Evolutionary conservation across 2,888 invertebrate genomes (phyloP).

Genomic region (Acholoe squamosa): DNA sequence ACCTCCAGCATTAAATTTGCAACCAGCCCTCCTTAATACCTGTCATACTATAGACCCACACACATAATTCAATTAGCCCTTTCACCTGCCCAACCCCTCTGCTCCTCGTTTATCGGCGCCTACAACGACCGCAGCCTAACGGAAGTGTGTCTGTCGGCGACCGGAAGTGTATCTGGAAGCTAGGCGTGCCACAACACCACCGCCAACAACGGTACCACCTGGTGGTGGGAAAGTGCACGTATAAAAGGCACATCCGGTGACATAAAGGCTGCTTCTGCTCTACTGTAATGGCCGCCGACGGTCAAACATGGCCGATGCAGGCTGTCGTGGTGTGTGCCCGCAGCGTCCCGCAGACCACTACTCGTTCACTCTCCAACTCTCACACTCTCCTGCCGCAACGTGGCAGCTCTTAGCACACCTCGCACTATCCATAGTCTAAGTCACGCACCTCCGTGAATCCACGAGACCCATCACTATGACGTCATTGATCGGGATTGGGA

Average conservation of each 20-base stretch:
- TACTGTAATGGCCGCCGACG: not conserved
- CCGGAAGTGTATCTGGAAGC: not conserved
- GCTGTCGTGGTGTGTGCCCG: no score
- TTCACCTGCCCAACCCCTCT: not conserved
- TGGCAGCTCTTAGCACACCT: not conserved
- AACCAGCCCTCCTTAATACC: not conserved
- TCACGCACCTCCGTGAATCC: not conserved
- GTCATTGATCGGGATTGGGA: not conserved
- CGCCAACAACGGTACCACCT: not conserved
- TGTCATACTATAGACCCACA: not conserved
- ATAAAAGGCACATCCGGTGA: not conserved
- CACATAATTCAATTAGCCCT: conserved; percentile 13
- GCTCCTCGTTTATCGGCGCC: not conserved
- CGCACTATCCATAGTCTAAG: not conserved
- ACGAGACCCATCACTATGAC: not conserved
- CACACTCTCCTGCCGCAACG: no score
- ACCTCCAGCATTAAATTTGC: no score
- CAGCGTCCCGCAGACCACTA: no score
- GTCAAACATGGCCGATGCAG: not conserved
- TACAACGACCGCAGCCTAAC: not conserved
- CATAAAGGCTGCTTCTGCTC: not conserved
- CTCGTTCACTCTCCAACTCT: no score
- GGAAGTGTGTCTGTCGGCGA: not conserved
- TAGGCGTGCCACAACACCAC: not conserved
- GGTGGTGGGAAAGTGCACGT: not conserved